phyloP scores from a whole-genome alignment of 2,888 invertebrate species.

The Trimorus sp. region DNA sequence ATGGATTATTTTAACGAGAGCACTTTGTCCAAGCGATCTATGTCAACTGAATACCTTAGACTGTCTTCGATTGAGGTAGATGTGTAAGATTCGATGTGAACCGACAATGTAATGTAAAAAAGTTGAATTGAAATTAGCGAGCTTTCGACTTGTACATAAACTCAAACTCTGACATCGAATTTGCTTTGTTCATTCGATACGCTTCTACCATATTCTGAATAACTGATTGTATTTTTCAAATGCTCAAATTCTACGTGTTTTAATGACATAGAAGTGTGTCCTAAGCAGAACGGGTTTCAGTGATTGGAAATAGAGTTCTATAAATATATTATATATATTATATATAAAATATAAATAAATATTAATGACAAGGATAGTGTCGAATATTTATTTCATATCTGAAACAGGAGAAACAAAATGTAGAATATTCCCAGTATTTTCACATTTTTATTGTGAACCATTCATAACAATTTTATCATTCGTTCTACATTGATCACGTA shows the following conservation, averaged over 20 bases:
- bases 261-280: constrained; percentile 46
- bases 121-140: constrained; percentile 19
- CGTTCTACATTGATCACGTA: constrained; percentile 55
- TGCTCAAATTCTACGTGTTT: constrained; percentile 58
- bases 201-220: constrained; percentile 49
- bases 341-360: constrained; percentile 49
- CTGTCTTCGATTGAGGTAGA: constrained; percentile 27
- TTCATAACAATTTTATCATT: constrained; percentile 53
- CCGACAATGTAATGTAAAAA: constrained; percentile 13
- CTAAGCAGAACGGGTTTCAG: constrained; percentile 38
- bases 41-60: constrained; percentile 10
- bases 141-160: constrained; percentile 34
- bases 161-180: constrained; percentile 17
- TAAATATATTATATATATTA: constrained; percentile 49
- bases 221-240: constrained; percentile 48
- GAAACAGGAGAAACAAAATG: background rate
- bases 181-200: constrained; percentile 25
- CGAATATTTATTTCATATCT: constrained; percentile 13
- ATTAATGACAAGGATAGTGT: constrained; percentile 34
- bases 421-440: too few relatives aligned
- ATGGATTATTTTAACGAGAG: too few relatives aligned
- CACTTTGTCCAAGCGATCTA: too few relatives aligned
- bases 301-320: constrained; percentile 57
- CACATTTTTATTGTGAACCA: constrained; percentile 54
- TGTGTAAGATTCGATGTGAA: constrained; percentile 23